Percentiles rank a stretch among this genome's conserved stretches.
Conservation (phyloP, 2,113 vertebrate species). For the Scomber scombrus region DNA sequence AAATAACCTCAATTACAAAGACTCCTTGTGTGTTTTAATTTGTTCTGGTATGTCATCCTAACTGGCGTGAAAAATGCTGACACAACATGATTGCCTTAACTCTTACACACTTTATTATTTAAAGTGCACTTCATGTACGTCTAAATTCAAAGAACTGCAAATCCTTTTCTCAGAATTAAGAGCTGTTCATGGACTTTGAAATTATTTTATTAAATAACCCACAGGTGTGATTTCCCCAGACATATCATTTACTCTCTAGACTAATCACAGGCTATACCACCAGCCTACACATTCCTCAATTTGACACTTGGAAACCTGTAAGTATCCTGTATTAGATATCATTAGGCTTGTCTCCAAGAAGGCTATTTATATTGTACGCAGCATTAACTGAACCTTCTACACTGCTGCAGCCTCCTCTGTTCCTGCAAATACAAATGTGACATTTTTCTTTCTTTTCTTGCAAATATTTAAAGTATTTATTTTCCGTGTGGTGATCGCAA, state of each 20-base stretch:
- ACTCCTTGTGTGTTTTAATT: constrained; percentile 28
- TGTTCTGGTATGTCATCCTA: background rate
- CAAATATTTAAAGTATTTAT: background rate
- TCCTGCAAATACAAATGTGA: background rate
- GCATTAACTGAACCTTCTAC: constrained; percentile 26
- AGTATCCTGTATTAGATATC: constrained; percentile 49
- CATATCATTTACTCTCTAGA: constrained; percentile 46
- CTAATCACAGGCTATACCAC: constrained; percentile 43
- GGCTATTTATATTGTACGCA: constrained; percentile 50
- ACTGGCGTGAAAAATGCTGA: constrained; percentile 6
- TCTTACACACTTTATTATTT: background rate
- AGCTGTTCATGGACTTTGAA: constrained; percentile 3
- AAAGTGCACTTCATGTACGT: background rate
- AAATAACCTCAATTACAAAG: constrained; percentile 18
- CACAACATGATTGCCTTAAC: background rate
- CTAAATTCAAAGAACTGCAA: constrained; percentile 3
- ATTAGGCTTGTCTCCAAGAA: constrained; percentile 51
- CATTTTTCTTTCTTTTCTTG: constrained; percentile 7
- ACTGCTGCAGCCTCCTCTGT: background rate
- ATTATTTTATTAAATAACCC: constrained; percentile 39
- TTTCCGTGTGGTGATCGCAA: background rate
- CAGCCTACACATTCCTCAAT: constrained; percentile 55
- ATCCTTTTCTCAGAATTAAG: constrained; percentile 17
- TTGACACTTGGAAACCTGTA: constrained; percentile 54
- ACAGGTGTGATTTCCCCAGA: constrained; percentile 19